Conservation (phyloP, 2,797 vertebrate genomes). For the Aratinga solstitialis region DNA sequence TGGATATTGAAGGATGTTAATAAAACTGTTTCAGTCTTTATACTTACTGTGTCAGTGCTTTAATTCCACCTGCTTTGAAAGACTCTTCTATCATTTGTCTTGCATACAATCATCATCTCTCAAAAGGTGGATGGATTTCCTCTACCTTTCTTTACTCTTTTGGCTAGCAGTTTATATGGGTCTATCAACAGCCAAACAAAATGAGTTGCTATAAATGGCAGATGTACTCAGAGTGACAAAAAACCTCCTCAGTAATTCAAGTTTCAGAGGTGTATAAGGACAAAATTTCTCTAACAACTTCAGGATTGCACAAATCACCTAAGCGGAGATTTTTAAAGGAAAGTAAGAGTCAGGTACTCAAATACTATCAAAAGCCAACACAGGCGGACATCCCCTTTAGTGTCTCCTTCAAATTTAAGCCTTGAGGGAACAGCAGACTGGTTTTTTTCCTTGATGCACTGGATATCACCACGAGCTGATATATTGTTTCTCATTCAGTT, state of each 20-base stretch:
- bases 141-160: not conserved
- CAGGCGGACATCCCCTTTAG: not conserved
- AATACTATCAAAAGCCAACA: not conserved
- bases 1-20: not conserved
- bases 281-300: not conserved
- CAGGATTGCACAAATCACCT: not conserved
- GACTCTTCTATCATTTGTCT: not conserved
- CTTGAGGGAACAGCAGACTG: not conserved
- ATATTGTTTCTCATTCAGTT: not conserved
- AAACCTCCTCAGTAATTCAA: not conserved
- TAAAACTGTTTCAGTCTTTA: not conserved
- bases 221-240: not conserved
- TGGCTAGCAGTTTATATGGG: not conserved
- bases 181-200: not conserved
- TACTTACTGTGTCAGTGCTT: not conserved
- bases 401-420: not conserved
- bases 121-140: not conserved
- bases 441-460: not conserved
- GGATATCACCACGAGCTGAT: not conserved
- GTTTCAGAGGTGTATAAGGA: not conserved
- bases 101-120: not conserved
- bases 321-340: not conserved
- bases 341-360: not conserved
- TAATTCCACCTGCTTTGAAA: constrained; percentile 4
- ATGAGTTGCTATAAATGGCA: not conserved